Evolutionary conservation across 2,888 invertebrate species (phyloP), one percentile per base, ranked within the genome.

Genomic region (Aricia artaxerxes): DNA sequence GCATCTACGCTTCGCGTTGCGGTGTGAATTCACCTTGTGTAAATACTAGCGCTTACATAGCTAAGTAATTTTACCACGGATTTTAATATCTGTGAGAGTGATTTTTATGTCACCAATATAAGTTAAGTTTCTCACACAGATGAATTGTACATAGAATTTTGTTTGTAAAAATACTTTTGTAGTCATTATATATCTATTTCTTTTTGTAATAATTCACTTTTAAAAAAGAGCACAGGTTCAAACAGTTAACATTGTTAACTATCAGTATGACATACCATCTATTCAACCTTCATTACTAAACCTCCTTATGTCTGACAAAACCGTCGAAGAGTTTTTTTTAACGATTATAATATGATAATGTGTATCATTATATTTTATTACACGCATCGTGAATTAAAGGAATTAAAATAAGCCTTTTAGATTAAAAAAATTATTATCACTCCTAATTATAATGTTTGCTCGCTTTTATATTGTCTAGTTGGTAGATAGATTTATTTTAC

Each of bases 291-390:
- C 13, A 61, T 24, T 61, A 24, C 6, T 61, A n/a, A 64, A 64
- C 9, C 31, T 64, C 11, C 64, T 64, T 31, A 4, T 60, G 24
- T 24, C 1, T 35, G 31, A 69, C 35, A 35, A 35, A 69, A 35
- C 35, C 13, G 4, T 31, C 11, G 31, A 4, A 1, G 31, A 69
- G 35, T 9, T 69, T 35, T 69, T 35, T 69, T 69, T 69, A 13
- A 69, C 13, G 69, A 69, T 35, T 13, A 13, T 69, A 69, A 35
- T 69, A 69, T 69, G 69, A 69, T 69, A 69, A 69, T 69, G 11
- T 69, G 69, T 35, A 69, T 69, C 69, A 69, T 69, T 69, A 69
- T 69, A 69, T 69, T 69, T 69, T 69, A 69, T 69, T 69, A 69
- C 31, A 69, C 35, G 69, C 35, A 9, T 69, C 69, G 35, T 69